Conservation (phyloP, 2,888 invertebrate genomes). For the Epistrophella euchroma region DNA sequence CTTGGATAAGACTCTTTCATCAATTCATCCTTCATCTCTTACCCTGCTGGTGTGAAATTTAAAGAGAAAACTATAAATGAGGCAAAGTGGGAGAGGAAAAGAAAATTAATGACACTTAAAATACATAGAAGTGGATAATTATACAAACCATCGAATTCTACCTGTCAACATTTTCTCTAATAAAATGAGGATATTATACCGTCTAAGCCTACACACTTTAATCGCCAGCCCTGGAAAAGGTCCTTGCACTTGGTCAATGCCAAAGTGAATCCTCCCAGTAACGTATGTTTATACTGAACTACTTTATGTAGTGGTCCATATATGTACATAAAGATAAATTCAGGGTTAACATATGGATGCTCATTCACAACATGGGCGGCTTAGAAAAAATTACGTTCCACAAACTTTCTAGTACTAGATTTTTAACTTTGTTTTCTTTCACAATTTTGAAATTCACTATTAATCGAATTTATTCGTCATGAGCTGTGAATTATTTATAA, state of each 20-base stretch:
- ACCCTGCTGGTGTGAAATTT: background rate
- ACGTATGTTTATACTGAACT: slow-evolving; percentile 21
- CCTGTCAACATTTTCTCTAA: slow-evolving; percentile 55
- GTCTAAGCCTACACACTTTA: background rate
- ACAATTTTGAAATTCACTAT: no score
- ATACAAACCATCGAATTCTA: slow-evolving; percentile 61
- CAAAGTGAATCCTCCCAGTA: slow-evolving; percentile 11
- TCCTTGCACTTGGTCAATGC: slow-evolving; percentile 59
- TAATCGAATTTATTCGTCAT: no score
- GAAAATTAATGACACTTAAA: slow-evolving; percentile 50
- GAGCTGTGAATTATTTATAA: no score
- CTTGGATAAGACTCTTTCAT: slow-evolving; percentile 19
- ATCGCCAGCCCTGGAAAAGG: slow-evolving; percentile 2
- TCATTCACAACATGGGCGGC: background rate
- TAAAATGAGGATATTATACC: slow-evolving; percentile 14
- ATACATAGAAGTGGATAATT: slow-evolving; percentile 58
- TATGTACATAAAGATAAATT: background rate
- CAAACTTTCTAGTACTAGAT: background rate
- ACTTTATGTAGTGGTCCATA: background rate
- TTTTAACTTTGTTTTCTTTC: no score
- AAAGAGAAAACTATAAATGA: slow-evolving; percentile 5
- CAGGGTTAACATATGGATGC: background rate
- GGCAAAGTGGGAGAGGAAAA: background rate
- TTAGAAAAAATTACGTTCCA: background rate
- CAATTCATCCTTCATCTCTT: slow-evolving; percentile 12